Base-by-base conservation (phyloP, 2,888 invertebrate genomes). In the Macaria notata region DNA sequence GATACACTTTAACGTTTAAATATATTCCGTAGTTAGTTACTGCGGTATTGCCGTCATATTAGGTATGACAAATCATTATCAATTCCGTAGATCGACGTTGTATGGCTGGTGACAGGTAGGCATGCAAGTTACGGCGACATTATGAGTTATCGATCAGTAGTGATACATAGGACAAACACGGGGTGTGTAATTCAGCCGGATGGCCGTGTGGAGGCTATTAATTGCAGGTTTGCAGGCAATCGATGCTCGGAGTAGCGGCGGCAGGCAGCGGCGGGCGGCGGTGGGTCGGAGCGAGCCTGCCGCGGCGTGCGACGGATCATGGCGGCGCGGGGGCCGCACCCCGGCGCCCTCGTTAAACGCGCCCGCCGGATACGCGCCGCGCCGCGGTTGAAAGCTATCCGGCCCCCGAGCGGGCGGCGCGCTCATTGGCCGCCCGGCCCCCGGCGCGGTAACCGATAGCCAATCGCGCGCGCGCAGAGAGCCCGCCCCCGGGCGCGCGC, bases 201-300 rank as follows among this genome's bases (percentile, higher is more conserved):
- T 85, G 83, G 81, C 78, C 82, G 79, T 78, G 80, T 84, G 85
- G 81, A 82, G 86, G 87, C 83, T 88, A 88, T 88, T 89, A 88
- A 89, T 89, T 88, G 88, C 85, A 86, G 84, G 89, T 85, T 88
- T 84, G 83, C 81, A 80, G 84, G 88, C 84, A 85, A 86, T 86
- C 83, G 88, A 86, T 86, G 81, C 85, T 86, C 80, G 79, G 66
- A 64, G 60, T 61, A 38, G 65, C 67, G 65, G 64, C 61, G 57
- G 66, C 8, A 38, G 66, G 67, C 19, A 2, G 19, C 68, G 69
- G 69, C 66, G 62, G 62, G 70, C 60, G 68, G 70, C 62, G 68
- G 61, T 69, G 61, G 64, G 62, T 57, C 60, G 64, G 68, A 64
- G 63, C 54, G 62, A 50, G 55, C 46, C 64, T 62, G 70, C 71